These are phyloP conservation scores for Amphimedon queenslandica DNA, from an alignment of 37 sponge, comb jelly and placozoan species.

Conservation along the genomic window DNA sequence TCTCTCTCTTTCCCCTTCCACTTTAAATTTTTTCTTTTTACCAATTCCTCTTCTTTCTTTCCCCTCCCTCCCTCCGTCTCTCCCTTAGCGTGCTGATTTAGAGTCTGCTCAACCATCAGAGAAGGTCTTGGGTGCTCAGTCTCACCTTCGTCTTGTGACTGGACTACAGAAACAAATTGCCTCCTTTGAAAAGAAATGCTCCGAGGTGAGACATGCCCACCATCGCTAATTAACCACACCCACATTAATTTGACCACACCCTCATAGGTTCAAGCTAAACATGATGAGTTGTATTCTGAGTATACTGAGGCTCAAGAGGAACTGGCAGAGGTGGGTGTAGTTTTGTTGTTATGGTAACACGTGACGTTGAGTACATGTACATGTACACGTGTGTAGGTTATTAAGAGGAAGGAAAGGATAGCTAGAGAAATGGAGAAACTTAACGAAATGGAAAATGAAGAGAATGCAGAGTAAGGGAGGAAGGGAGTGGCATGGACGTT, in stretches of 20 bases:
- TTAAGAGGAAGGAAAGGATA: conserved; percentile 60
- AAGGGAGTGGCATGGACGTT: no score
- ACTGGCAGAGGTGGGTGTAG: conserved; percentile 40
- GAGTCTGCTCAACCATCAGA: conserved; percentile 58
- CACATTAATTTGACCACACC: no score
- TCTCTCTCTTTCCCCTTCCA: no score
- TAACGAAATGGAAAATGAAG: conserved; percentile 84
- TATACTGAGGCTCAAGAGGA: conserved; percentile 51
- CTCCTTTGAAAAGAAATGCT: conserved; percentile 48
- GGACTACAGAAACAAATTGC: conserved; percentile 77
- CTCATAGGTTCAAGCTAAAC: conserved; percentile 36
- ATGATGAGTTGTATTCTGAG: conserved; percentile 43
- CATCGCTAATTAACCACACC: neutral
- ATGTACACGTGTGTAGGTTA: conserved; percentile 45
- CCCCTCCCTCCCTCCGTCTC: no score
- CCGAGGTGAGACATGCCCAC: conserved; percentile 38
- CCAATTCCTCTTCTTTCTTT: no score
- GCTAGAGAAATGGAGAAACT: conserved; percentile 74
- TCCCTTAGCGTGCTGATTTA: conserved; percentile 56
- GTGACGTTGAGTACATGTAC: neutral
- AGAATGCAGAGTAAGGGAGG: conserved; percentile 71
- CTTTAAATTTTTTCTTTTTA: no score
- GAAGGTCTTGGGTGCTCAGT: conserved; percentile 62
- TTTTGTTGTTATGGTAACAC: neutral
- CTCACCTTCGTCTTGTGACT: conserved; percentile 66